Base-by-base conservation (phyloP, 1,140 invertebrate species). In the Drosophila grimshawi region DNA sequence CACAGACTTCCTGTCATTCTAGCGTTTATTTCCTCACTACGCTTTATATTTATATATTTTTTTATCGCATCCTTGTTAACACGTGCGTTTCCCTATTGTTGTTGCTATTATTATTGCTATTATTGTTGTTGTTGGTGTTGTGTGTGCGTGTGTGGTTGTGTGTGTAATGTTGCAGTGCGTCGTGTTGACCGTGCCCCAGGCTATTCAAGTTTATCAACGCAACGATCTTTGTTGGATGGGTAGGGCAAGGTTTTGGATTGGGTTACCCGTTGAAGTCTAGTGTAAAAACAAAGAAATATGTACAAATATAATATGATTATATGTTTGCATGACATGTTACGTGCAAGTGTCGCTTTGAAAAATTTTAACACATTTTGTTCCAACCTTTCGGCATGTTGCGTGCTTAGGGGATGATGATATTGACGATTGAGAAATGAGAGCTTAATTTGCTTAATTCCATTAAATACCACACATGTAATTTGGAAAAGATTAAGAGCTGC, bases 41-140 rank as follows among this genome's bases (percentile, higher is more conserved):
- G 66, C 60, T 68, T 74, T 67, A 72, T 51, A 5, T 33, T 43
- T 43, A n/a, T 43, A 3, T 43, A n/a, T 4, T 59, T 72, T 77
- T 86, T 82, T 89, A 88, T 88, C 85, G 85, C 85, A 89, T 88
- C 85, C 85, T 88, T 88, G 85, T 88, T 88, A 88, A 88, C 85
- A 88, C 83, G 83, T 88, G 80, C 83, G 80, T 88, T 85, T 53
- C 67, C n/a, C 57, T 43, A 51, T 62, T 65, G 81, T 72, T 80
- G 52, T 77, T 73, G 66, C 63, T 66, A 30, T 55, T 57, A 49
- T 62, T 76, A 45, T 55, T 72, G 45, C 27, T 30, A 10, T 46
- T 39, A 51, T 41, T 57, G 39, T 62, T 66, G 52, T 55, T 60
- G 43, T 51, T 39, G 39, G 43, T 80, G 55, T 60, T 52, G 43